Conservation (phyloP, 2,888 invertebrate species). For the Macroteleia sp. region DNA sequence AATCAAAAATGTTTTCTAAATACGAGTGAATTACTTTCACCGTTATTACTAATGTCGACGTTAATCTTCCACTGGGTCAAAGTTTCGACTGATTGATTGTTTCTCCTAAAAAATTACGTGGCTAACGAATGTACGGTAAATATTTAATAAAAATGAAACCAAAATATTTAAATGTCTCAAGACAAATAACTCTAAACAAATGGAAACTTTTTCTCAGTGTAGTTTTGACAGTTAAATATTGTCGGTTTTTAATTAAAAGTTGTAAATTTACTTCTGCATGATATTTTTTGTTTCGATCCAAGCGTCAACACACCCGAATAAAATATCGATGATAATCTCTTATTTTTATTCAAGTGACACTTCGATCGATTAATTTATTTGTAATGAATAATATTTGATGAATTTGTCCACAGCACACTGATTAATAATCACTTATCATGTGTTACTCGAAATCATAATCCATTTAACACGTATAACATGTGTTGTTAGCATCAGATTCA, state of each 20-base stretch:
- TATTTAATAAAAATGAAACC: too few species aligned
- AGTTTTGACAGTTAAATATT: neutral
- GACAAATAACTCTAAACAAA: neutral
- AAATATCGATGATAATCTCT: too few species aligned
- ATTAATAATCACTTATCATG: conserved; percentile 31
- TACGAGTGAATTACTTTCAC: conserved; percentile 1
- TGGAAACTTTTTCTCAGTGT: conserved; percentile 5
- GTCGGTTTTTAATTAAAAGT: neutral
- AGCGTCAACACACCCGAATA: neutral
- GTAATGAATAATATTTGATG: conserved; percentile 20
- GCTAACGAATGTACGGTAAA: too few species aligned
- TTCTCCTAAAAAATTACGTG: too few species aligned
- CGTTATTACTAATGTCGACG: conserved; percentile 69
- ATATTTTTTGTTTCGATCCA: neutral
- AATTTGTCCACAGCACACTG: conserved; percentile 38
- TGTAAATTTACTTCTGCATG: conserved; percentile 14
- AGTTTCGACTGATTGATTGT: conserved; percentile 68
- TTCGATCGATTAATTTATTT: neutral
- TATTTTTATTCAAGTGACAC: neutral
- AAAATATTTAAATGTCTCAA: too few species aligned
- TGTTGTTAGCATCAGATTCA: conserved; percentile 68
- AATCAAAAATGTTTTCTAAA: neutral
- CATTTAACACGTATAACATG: conserved; percentile 55
- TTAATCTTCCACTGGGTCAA: conserved; percentile 58
- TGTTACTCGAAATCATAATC: conserved; percentile 49